Conservation (phyloP, 2,113 vertebrate genomes). For the Bubo bubo region DNA sequence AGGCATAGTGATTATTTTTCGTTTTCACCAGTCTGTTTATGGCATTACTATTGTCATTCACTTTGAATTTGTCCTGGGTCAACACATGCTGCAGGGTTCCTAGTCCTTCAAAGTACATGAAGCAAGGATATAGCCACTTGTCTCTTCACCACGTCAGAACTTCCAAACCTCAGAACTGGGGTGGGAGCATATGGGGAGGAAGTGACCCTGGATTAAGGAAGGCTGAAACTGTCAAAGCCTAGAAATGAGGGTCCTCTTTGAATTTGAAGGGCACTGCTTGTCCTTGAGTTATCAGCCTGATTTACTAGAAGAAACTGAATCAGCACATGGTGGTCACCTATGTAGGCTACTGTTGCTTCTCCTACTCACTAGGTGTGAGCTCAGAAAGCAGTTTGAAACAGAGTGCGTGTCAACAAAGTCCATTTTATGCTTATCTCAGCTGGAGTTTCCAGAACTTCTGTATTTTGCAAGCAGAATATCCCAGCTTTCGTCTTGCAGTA, state of each 20-base stretch:
- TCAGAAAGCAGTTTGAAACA: conserved; percentile 38
- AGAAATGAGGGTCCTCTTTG: background rate
- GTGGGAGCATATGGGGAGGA: background rate
- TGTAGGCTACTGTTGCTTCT: background rate
- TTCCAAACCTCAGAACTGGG: background rate
- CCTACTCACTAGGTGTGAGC: background rate
- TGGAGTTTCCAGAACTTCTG: background rate
- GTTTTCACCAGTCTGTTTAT: background rate
- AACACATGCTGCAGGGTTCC: background rate
- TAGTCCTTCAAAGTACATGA: background rate
- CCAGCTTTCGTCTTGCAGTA: background rate
- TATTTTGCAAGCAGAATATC: background rate
- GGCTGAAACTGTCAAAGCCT: background rate
- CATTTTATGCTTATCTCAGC: background rate
- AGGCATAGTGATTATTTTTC: background rate
- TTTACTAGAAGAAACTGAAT: background rate
- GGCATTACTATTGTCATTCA: background rate
- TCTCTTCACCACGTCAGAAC: background rate
- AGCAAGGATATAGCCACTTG: background rate
- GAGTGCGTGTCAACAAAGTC: background rate
- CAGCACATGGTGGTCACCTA: background rate
- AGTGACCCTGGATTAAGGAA: background rate
- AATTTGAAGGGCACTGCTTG: background rate
- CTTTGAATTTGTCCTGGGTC: background rate
- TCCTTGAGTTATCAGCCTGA: background rate